Evolutionary conservation across 2,797 vertebrate genomes (phyloP), one percentile per base, ranked within the genome.

Genomic region (Megaceryle alcyon): DNA sequence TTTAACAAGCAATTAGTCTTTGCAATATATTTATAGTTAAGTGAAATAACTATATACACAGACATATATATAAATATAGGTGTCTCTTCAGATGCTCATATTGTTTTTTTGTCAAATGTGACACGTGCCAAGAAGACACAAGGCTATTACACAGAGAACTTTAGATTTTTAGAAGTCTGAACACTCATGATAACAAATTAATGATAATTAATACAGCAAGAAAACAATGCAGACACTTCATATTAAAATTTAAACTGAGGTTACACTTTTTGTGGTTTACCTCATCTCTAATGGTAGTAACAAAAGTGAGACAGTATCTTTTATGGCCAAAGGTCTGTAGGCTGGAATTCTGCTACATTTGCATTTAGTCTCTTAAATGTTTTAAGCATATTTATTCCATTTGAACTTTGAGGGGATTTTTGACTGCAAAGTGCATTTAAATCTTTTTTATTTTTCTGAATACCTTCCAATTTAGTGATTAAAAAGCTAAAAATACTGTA

Each of bases 231-330:
- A 82, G 41, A 71, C 1, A 3, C 14, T 82, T 95, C 10, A 15
- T 54, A 70, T 76, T 80, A 85, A 87, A 95, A 88, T 75, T 87
- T 79, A 87, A 96, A 90, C 39, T 33, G 21, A 83, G 8, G 21
- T 71, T 89, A 79, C 26, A 64, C 14, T 71, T 86, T 75, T 79
- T 51, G 86, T 73, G 12, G 33, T 70, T 82, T 87, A 57, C 37
- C 17, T 94, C 51, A 84, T 76, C 43, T 37, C 18, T 64, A 71
- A 66, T 8, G 18, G 15, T 44, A 73, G 44, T 64, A 78, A 70
- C 28, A 86, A 19, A 91, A 80, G 26, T 33, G 53, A 87, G 26
- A 87, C 14, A 37, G 56, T 57, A 63, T 18, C 26, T 82, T 92
- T 82, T 49, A 46, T 10, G 75, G 37, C 26, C 48, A 77, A 70